Base-by-base conservation (phyloP, 2,888 invertebrate species). In the Rutpela maculata region DNA sequence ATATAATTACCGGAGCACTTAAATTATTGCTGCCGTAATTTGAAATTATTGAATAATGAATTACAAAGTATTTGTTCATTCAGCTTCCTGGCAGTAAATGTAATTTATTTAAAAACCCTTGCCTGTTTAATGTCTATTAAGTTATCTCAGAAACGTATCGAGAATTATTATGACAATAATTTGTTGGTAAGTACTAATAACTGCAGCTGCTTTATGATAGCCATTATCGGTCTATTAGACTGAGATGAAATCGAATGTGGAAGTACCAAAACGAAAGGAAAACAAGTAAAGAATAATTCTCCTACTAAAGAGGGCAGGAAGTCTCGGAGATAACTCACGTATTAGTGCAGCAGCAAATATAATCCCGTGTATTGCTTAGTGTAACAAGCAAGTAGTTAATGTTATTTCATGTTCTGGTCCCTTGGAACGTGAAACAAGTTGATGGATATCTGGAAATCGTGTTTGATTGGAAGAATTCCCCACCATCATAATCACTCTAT, bases 1-100 rank as follows among this genome's bases (percentile, higher is more conserved):
- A 35, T 31, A 35, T 63, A 63, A 63, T 63, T 63, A 63, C n/a
- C 35, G 0, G 35, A 18, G n/a, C 35, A n/a, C 17, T 63, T 35
- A 63, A 63, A 63, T 63, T 63, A 50, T n/a, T 50, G n/a, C n/a
- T 50, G 50, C 7, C 15, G n/a, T 50, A 50, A 50, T 50, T 50
- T 7, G 4, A 50, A 50, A 50, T 50, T 50, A 50, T 50, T n/a
- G 50, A 50, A 50, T 50, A n/a, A 50, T 43, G 43, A 50, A n/a
- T 50, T 7, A 50, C n/a, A 50, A 50, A 50, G 50, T 50, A 50
- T 50, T 50, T 50, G 6, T n/a, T 15, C n/a, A 50, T n/a, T 5
- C n/a, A 50, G 50, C n/a, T 50, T 50, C 2, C 15, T 6, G 50
- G 50, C 50, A 50, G 50, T 50, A 6, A 17, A 17, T 50, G 17